phyloP scores from a whole-genome alignment of 1,140 invertebrate genomes.

The Pseudachorutes palmiensis region DNA sequence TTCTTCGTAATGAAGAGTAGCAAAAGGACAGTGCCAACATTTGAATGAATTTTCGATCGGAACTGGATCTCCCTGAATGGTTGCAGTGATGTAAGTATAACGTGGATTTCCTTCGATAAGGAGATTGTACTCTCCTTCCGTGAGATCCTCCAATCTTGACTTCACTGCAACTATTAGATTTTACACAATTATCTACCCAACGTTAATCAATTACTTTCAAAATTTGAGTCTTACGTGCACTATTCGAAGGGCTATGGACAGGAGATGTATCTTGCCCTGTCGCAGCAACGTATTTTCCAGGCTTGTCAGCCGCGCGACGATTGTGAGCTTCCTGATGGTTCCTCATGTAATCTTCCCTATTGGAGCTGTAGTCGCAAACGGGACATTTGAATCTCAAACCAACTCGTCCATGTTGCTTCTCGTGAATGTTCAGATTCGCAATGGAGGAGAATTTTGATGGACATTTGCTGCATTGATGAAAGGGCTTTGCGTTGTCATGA shows the following conservation, averaged over 20 bases:
- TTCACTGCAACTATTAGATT: no score
- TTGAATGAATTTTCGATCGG: background rate
- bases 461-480: background rate
- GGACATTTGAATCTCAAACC: background rate
- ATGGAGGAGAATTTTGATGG: background rate
- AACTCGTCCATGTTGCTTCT: background rate
- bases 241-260: no score
- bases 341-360: background rate
- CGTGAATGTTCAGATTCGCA: background rate
- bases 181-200: no score
- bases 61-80: background rate
- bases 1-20: background rate
- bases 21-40: conserved; percentile 3
- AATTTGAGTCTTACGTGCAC: background rate
- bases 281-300: background rate
- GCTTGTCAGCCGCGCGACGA: background rate
- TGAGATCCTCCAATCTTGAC: background rate
- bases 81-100: background rate
- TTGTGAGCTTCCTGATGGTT: background rate
- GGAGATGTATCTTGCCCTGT: no score
- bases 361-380: background rate
- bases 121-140: background rate
- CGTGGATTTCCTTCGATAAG: background rate
- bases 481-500: background rate
- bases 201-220: background rate